phyloP scores from a whole-genome alignment of 2,888 invertebrate species.

The Apoda limacodes region DNA sequence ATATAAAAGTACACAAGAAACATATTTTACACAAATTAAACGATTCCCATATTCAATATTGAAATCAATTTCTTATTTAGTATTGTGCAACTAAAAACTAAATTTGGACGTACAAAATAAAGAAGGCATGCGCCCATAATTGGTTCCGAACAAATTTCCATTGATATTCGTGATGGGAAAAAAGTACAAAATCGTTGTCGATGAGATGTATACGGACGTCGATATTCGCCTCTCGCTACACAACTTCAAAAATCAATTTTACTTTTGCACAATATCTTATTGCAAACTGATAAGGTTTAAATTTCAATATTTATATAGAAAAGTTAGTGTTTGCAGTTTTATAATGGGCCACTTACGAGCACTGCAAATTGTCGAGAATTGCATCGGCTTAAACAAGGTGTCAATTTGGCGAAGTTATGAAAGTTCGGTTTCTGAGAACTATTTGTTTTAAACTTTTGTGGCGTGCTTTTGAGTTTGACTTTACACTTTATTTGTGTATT shows the following conservation, averaged over 20 bases:
- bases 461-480: conserved; percentile 31
- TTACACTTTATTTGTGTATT: conserved; percentile 50
- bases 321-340: conserved; percentile 38
- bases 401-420: conserved; percentile 68
- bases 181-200: conserved; percentile 58
- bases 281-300: conserved; percentile 12
- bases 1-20: too few species aligned
- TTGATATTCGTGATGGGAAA: conserved; percentile 68
- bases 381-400: conserved; percentile 63
- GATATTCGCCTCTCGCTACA: conserved; percentile 42
- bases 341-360: conserved; percentile 66
- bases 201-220: conserved; percentile 52
- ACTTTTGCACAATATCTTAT: conserved; percentile 18
- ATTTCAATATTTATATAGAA: too few species aligned
- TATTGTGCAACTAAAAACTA: conserved; percentile 6
- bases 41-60: too few species aligned
- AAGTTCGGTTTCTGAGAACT: conserved; percentile 60
- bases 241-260: conserved; percentile 26
- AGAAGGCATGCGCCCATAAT: conserved; percentile 57
- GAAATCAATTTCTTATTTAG: too few species aligned
- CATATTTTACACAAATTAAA: too few species aligned
- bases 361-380: conserved; percentile 63
- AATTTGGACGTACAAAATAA: conserved; percentile 47
- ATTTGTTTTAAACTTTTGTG: conserved; percentile 61
- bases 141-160: conserved; percentile 64